phyloP scores from a whole-genome alignment of 2,113 vertebrate species.

The Hassar affinis region DNA sequence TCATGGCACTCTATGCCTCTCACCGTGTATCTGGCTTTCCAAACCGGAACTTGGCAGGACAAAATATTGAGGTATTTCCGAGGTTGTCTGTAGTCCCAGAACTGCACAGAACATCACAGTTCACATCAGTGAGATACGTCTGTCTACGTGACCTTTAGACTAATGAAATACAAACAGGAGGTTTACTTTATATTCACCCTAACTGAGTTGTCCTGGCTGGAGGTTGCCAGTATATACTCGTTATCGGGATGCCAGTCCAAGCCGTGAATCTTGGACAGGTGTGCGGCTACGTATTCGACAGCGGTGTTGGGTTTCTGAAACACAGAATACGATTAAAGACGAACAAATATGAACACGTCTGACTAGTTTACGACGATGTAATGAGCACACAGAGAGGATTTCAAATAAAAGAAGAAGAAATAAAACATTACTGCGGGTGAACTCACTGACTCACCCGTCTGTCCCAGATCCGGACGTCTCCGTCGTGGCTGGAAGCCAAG shows the following conservation, averaged over 20 bases:
- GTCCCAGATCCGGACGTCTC: slow-evolving; percentile 96
- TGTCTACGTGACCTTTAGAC: too few species aligned
- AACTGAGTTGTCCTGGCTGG: slow-evolving; percentile 98
- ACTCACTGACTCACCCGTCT: slow-evolving; percentile 80
- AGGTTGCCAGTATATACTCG: slow-evolving; percentile 90
- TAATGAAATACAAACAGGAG: background rate
- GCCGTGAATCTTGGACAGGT: slow-evolving; percentile 96
- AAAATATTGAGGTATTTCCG: slow-evolving; percentile 95
- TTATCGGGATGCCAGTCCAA: slow-evolving; percentile 98
- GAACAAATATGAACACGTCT: background rate
- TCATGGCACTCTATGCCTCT: too few species aligned
- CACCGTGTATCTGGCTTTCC: slow-evolving; percentile 97
- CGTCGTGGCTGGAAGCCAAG: slow-evolving; percentile 94
- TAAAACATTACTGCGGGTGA: background rate
- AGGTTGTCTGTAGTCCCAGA: slow-evolving; percentile 97
- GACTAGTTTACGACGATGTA: too few species aligned
- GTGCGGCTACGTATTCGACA: slow-evolving; percentile 92
- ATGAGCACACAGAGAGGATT: background rate
- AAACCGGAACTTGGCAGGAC: slow-evolving; percentile 95
- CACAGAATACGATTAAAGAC: background rate
- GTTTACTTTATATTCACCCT: slow-evolving; percentile 74
- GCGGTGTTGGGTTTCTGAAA: slow-evolving; percentile 93
- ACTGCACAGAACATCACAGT: slow-evolving; percentile 68
- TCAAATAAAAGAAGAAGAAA: too few species aligned
- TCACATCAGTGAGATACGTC: background rate